Conservation (phyloP, 2,888 invertebrate species). For the Hermaeophaga mercurialis region DNA sequence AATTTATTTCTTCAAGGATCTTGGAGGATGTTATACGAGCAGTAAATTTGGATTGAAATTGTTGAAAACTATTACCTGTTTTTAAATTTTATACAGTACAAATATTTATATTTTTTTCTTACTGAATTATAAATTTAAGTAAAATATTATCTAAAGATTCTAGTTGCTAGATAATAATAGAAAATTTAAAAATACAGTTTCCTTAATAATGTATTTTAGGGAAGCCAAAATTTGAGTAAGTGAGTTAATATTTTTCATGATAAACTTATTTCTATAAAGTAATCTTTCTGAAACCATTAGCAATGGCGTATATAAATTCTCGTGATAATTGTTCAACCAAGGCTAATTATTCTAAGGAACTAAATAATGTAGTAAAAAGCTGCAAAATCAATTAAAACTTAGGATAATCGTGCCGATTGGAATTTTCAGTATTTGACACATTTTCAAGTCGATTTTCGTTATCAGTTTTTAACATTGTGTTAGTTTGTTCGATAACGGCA, state of each 20-base stretch:
- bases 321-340: neutral
- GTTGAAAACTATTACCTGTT: neutral
- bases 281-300: neutral
- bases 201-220: too few species aligned
- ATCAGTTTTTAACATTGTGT: neutral
- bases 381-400: constrained; percentile 6
- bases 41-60: neutral
- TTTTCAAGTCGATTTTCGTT: constrained; percentile 12
- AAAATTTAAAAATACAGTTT: too few species aligned
- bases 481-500: neutral
- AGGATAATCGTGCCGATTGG: constrained; percentile 9
- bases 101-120: too few species aligned
- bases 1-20: neutral
- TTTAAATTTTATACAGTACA: too few species aligned
- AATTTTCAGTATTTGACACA: constrained; percentile 12
- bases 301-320: neutral
- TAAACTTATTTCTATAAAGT: too few species aligned
- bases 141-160: too few species aligned
- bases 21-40: too few species aligned
- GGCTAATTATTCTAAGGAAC: neutral
- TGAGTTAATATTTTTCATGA: too few species aligned
- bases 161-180: too few species aligned
- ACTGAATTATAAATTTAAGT: too few species aligned
- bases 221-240: too few species aligned
- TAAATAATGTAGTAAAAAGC: neutral